Base-by-base conservation (phyloP, 2,888 invertebrate species). In the Phyllotreta cruciferae region DNA sequence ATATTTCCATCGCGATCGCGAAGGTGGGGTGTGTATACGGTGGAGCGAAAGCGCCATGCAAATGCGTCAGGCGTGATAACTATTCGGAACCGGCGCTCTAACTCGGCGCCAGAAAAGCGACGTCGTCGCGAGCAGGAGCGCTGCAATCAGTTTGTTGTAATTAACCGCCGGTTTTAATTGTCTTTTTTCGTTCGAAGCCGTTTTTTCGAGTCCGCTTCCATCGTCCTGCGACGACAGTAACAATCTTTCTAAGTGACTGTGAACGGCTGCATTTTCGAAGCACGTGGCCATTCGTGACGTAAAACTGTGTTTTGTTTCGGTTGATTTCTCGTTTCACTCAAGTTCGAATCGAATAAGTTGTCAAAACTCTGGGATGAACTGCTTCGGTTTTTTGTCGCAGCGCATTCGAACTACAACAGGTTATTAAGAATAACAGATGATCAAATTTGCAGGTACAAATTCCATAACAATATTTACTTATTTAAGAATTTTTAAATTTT, bases 1-100 rank as follows among this genome's bases (percentile, higher is more conserved):
- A 70, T 74, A 71, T 74, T 73, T 73, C 70, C 71, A 70, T 71
- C 78, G 71, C 73, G 71, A 70, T 72, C 70, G 60, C 64, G 56
- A 73, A 75, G 76, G 75, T 74, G 76, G 76, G 75, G 75, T 49
- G 57, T 74, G 73, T 71, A 73, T 74, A 76, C 74, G 76, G 75
- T 75, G 76, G 64, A 63, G 62, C 49, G 24, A 58, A 63, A 60
- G 76, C 76, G 80, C 80, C 81, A 81, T 81, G 81, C 81, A 81
- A 81, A 81, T 81, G 79, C 77, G 80, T 78, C 80, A 77, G 79
- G 80, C 79, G 81, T 80, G 81, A 80, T 81, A 81, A 80, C 80
- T 80, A 80, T 78, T 75, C 77, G 68, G 78, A 69, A 77, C 78
- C 78, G 79, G 79, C 80, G 80, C 78, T 77, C 75, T 77, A 73